These are phyloP conservation scores for Gymnoscopelus microlampas DNA, from an alignment of 2,797 vertebrate genomes.

Conservation along the genomic window DNA sequence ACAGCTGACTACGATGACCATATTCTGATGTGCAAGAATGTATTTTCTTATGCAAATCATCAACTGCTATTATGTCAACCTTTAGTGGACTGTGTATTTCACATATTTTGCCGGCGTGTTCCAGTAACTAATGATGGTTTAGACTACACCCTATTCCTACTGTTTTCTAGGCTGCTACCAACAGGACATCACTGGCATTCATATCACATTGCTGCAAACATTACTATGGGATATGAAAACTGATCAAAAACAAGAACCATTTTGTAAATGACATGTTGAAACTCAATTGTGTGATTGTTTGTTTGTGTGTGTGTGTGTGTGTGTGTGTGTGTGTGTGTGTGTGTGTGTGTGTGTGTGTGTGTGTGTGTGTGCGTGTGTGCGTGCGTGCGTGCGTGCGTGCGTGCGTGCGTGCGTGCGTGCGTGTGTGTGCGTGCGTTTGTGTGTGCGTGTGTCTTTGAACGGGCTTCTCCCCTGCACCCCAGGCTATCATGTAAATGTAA, in stretches of 20 bases:
- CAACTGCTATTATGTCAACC: neutral
- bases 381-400: neutral
- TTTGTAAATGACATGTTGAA: slow-evolving; percentile 1
- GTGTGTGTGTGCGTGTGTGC: neutral
- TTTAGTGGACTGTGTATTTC: neutral
- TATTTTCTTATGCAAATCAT: neutral
- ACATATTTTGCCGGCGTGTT: neutral
- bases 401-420: neutral
- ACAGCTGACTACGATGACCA: neutral
- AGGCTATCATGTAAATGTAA: slow-evolving; percentile 22
- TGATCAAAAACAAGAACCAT: neutral
- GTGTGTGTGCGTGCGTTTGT: neutral
- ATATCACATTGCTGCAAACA: neutral
- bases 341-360: slow-evolving; percentile 1
- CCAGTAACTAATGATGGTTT: slow-evolving; percentile 1
- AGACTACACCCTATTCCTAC: neutral
- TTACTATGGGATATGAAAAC: slow-evolving; percentile 2
- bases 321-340: neutral
- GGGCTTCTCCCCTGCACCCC: slow-evolving; percentile 1
- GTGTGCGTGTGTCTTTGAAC: neutral
- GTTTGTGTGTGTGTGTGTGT: too few species aligned
- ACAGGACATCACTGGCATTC: slow-evolving; percentile 3
- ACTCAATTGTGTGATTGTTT: neutral
- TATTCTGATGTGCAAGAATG: neutral
- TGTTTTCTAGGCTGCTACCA: slow-evolving; percentile 1